Evolutionary conservation across 2,113 vertebrate genomes (phyloP).

Genomic region (Scolopax mira): DNA sequence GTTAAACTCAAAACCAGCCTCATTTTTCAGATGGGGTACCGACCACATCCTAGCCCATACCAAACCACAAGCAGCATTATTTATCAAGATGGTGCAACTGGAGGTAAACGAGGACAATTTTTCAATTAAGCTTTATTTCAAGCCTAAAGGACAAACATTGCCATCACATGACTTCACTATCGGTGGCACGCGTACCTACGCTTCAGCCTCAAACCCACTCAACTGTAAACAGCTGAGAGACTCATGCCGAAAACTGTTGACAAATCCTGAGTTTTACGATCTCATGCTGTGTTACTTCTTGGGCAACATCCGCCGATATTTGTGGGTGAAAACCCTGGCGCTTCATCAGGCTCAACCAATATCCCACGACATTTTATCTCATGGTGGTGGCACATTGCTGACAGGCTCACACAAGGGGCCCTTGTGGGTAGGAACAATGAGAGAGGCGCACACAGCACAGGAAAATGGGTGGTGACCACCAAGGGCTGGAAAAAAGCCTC

Average conservation of each 20-base stretch:
- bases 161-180: not conserved
- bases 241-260: rapidly evolving
- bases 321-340: not conserved
- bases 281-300: not conserved
- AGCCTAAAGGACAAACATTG: not conserved
- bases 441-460: not conserved
- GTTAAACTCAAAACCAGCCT: not conserved
- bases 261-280: not conserved
- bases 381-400: not conserved
- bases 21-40: not conserved
- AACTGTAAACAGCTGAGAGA: not conserved
- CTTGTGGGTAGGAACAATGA: constrained; percentile 58
- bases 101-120: not conserved
- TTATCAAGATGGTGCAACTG: not conserved
- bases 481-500: constrained; percentile 36
- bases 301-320: not conserved
- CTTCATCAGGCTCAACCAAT: not conserved
- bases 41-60: not conserved
- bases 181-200: rapidly evolving
- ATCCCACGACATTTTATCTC: not conserved
- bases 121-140: not conserved
- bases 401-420: constrained; percentile 20
- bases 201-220: not conserved
- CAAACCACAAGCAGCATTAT: not conserved
- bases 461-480: constrained; percentile 63